A percentile compares a stretch with the other conserved stretches of the same genome.
Evolutionary conservation across 2,888 invertebrate genomes (phyloP).

Genomic region (Caenorhabditis sp.): DNA sequence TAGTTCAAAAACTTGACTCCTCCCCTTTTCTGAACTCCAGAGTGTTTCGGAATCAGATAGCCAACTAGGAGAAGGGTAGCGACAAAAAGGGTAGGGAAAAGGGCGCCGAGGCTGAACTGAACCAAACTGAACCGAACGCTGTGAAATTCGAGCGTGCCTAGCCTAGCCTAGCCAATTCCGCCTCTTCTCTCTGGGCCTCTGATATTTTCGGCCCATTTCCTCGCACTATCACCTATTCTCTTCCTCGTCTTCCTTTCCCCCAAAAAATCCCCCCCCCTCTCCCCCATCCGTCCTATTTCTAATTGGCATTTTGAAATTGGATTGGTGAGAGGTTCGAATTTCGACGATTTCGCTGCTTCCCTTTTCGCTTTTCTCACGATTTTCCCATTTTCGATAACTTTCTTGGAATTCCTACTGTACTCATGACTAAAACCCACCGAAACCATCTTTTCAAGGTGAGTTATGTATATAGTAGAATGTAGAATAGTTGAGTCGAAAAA

Average conservation of each 20-base stretch:
- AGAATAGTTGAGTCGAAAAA: too few species aligned
- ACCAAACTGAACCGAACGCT: conserved; percentile 32
- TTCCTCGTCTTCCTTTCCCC: background rate
- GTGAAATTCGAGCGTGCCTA: conserved; percentile 48
- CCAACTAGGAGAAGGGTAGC: background rate
- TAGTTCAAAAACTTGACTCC: conserved; percentile 17
- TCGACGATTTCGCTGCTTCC: background rate
- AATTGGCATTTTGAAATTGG: conserved; percentile 57
- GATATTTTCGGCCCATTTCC: conserved; percentile 19
- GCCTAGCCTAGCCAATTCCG: too few species aligned
- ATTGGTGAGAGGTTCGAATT: conserved; percentile 40
- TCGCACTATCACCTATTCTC: conserved; percentile 9
- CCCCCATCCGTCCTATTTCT: conserved; percentile 35
- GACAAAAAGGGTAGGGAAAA: conserved; percentile 14
- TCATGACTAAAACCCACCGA: conserved; percentile 35
- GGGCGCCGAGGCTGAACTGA: too few species aligned
- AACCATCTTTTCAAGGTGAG: conserved; percentile 48
- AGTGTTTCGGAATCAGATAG: conserved; percentile 39
- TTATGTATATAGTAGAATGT: too few species aligned
- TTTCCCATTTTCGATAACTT: background rate
- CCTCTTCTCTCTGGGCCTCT: conserved; percentile 12
- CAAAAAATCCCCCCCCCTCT: conserved; percentile 41
- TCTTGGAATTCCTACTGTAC: conserved; percentile 1
- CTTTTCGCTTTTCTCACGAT: conserved; percentile 9
- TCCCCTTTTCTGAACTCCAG: conserved; percentile 18